Conservation (phyloP, 2,113 vertebrate species). For the Setophaga petechia region DNA sequence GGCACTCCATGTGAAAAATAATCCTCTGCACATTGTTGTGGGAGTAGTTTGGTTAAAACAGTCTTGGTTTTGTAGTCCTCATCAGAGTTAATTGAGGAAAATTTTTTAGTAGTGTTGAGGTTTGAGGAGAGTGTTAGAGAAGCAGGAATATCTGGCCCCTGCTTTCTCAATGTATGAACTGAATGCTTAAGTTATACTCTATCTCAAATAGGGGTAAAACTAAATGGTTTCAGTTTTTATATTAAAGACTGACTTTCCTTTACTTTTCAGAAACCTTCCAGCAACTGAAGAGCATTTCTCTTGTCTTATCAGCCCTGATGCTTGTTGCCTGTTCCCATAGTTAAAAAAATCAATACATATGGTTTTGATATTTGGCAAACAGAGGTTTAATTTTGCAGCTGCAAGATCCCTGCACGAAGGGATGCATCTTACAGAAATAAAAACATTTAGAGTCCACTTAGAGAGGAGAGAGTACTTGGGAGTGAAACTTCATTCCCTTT, state of each 20-base stretch:
- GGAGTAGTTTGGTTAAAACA: not conserved
- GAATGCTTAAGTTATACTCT: constrained; percentile 40
- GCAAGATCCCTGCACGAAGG: constrained; percentile 61
- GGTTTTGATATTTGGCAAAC: constrained; percentile 76
- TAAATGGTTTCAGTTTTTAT: constrained; percentile 53
- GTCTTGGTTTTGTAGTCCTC: not conserved
- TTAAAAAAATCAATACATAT: constrained; percentile 77
- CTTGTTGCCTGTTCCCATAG: constrained; percentile 63
- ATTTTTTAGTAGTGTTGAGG: not conserved
- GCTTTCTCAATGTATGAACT: constrained; percentile 42
- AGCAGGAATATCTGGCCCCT: constrained; percentile 33
- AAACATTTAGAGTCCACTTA: constrained; percentile 71
- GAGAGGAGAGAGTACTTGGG: constrained; percentile 48
- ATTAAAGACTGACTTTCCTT: constrained; percentile 57
- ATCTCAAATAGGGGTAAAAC: constrained; percentile 33
- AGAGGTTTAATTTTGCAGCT: constrained; percentile 78
- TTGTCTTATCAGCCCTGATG: constrained; percentile 48
- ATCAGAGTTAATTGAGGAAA: not conserved
- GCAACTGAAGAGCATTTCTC: constrained; percentile 38
- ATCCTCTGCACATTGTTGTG: not conserved
- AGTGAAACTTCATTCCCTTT: constrained; percentile 66
- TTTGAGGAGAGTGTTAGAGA: not conserved
- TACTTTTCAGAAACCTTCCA: constrained; percentile 60
- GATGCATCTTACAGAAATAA: constrained; percentile 69
- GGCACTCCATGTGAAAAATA: not conserved